Conservation (phyloP, 2,797 vertebrate genomes). For the Bovichtus diacanthus region DNA sequence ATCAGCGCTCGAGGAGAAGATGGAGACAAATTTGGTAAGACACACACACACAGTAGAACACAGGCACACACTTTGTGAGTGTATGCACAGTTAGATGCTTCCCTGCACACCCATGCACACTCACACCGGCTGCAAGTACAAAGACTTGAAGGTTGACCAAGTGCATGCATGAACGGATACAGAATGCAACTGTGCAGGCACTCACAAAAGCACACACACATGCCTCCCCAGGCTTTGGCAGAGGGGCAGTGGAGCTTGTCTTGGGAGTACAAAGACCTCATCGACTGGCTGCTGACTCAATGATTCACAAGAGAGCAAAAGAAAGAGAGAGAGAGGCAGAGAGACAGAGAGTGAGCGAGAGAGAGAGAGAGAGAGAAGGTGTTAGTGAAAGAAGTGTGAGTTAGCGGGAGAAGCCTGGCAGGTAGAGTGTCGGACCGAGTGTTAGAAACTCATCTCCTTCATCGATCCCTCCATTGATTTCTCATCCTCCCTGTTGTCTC, state of each 20-base stretch:
- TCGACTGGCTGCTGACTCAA: constrained; percentile 86
- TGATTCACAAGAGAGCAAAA: constrained; percentile 80
- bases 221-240: constrained; percentile 78
- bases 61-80: constrained; percentile 5
- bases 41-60: constrained; percentile 49
- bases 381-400: constrained; percentile 66
- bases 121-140: constrained; percentile 61
- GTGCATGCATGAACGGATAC: constrained; percentile 75
- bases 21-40: constrained; percentile 99
- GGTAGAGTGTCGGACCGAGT: constrained; percentile 73
- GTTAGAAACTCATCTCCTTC: constrained; percentile 83
- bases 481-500: constrained; percentile 81
- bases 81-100: constrained; percentile 20
- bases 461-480: constrained; percentile 85
- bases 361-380: constrained; percentile 40
- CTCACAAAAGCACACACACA: constrained; percentile 77
- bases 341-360: constrained; percentile 37
- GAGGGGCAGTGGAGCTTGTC: constrained; percentile 82
- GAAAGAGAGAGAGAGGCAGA: constrained; percentile 59
- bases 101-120: constrained; percentile 35
- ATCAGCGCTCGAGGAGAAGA: constrained; percentile 98
- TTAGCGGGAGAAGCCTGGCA: constrained; percentile 74
- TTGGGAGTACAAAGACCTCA: constrained; percentile 85
- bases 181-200: constrained; percentile 73
- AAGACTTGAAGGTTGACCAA: constrained; percentile 75